Base-by-base conservation (phyloP, 2,888 invertebrate genomes). In the Amblyjoppa fuscipennis region DNA sequence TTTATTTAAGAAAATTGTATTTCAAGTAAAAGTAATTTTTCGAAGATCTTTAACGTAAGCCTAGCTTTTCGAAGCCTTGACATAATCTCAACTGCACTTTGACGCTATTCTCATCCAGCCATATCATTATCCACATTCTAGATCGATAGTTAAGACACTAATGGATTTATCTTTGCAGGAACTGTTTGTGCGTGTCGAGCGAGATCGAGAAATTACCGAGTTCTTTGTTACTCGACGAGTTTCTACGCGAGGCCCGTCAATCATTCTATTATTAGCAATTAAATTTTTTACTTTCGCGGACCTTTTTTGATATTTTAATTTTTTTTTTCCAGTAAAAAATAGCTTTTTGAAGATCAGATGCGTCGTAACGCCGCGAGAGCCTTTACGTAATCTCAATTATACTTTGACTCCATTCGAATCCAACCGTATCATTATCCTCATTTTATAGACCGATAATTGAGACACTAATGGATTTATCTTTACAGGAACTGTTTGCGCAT, bases 171-270 rank as follows among this genome's bases (percentile, higher is more conserved):
- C 1, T 34, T 64, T 11, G n/a, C 16, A 16, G 38, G 31, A 75
- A 49, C 61, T 31, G 31, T 45, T 20, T 2, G 28, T 16, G 74
- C 49, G 74, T 64, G 61, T 64, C 49, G 28, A 25, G 31, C 74
- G 61, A 74, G 31, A 49, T 56, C 56, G 25, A 53, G 25, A 59
- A 49, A 0, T 28, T 3, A 41, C 9, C 61, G 64, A 64, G 61
- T 49, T 64, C 59, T 31, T 31, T 9, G 11, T 31, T 28, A 0
- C 49, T 7, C 3, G 59, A 4, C 34, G 61, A 31, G 3, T 1
- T 34, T 31, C 6, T 16, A 64, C 1, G 0, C 4, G 16, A 64
- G 6, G 2, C 31, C 16, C 9, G 2, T 41, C 3, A 41, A 11
- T 11, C 5, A 41, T 41, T 34, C 11, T 11, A 41, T 41, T 11